phyloP scores from a whole-genome alignment of 1,140 invertebrate genomes.

The Calycopis cecrops region DNA sequence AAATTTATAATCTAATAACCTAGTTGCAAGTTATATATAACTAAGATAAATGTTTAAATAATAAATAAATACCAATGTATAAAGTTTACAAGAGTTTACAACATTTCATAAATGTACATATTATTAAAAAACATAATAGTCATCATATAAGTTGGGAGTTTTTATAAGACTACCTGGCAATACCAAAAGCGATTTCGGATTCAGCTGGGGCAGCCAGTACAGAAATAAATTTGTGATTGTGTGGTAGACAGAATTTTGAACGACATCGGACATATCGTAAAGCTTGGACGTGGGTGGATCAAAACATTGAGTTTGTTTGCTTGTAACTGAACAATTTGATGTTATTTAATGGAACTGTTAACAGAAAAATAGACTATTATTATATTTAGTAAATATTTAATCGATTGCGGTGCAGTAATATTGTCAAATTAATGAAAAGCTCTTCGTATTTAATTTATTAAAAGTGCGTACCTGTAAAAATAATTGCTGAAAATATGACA shows the following conservation, averaged over 20 bases:
- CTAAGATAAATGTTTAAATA: no score
- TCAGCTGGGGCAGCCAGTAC: constrained; percentile 20
- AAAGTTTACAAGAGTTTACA: no score
- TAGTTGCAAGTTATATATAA: no score
- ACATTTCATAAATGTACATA: no score
- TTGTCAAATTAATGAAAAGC: not conserved
- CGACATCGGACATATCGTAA: not conserved
- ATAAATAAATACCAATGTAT: no score
- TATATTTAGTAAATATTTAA: not conserved
- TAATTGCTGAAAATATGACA: constrained; percentile 56
- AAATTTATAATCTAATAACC: no score
- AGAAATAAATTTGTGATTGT: constrained; percentile 22
- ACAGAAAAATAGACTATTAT: not conserved
- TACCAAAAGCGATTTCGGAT: constrained; percentile 19
- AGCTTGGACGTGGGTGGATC: constrained; percentile 15
- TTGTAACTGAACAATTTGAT: not conserved
- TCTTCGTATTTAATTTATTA: constrained; percentile 6
- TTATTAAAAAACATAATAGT: no score
- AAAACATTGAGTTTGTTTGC: constrained; percentile 13
- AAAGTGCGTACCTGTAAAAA: constrained; percentile 35
- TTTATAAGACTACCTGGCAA: constrained; percentile 14
- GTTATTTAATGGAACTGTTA: not conserved
- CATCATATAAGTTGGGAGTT: not conserved
- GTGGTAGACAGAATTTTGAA: not conserved
- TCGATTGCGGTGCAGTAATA: not conserved